These are phyloP conservation scores for Xanthia togata DNA, from an alignment of 2,888 invertebrate genomes.

Conservation along the genomic window DNA sequence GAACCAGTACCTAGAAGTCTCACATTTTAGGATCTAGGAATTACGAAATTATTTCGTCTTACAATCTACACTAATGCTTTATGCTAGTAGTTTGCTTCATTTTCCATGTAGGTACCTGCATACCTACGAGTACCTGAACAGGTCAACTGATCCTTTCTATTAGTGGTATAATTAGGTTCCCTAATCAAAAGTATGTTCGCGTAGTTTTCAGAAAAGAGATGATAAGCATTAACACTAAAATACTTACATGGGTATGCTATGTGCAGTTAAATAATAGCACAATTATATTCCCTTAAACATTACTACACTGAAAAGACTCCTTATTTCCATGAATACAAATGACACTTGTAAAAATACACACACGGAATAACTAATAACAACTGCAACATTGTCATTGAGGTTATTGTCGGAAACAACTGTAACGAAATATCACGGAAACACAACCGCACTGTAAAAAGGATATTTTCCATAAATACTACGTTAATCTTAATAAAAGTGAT, in stretches of 20 bases:
- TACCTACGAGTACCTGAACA: neutral
- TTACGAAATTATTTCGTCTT: neutral
- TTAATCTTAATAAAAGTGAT: conserved; percentile 16
- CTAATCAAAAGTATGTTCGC: neutral
- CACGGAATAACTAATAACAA: conserved; percentile 67
- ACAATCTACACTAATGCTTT: neutral
- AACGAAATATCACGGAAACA: conserved; percentile 2
- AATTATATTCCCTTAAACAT: conserved; percentile 15
- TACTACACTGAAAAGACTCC: conserved; percentile 19
- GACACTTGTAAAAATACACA: conserved; percentile 52
- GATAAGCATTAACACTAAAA: neutral
- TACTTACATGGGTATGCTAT: conserved; percentile 29
- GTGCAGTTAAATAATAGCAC: conserved; percentile 7
- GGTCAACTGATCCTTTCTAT: neutral
- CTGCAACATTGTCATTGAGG: conserved; percentile 66
- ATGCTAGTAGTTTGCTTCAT: neutral
- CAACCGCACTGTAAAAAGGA: conserved; percentile 29
- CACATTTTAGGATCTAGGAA: neutral
- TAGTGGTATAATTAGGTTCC: neutral
- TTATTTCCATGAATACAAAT: conserved; percentile 36
- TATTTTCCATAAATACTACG: conserved; percentile 30
- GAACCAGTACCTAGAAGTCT: neutral
- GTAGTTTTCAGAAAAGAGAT: neutral
- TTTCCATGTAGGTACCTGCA: neutral
- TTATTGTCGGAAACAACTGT: conserved; percentile 50